Evolutionary conservation across 2,113 vertebrate species (phyloP), one percentile per base, ranked within the genome.

Genomic region (Sinocyclocheilus grahami): DNA sequence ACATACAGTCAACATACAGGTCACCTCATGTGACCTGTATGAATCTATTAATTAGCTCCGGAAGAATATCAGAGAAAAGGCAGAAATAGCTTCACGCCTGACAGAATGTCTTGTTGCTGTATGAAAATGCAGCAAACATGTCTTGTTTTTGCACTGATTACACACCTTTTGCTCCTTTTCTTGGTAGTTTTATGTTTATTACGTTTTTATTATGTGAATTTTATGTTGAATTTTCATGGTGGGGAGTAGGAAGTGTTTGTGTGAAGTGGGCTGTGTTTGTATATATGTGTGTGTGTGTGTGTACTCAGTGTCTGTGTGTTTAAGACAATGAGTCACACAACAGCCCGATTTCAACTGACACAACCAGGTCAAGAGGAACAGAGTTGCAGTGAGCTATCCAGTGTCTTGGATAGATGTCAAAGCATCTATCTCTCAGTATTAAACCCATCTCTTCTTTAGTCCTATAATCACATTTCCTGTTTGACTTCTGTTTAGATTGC

Each of bases 351-450:
- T 88, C 87, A 91, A 86, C 79, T 76, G 86, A 87, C 89, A 89
- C 86, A 92, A 87, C 87, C 88, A 91, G 91, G 89, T 91, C 92
- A 93, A 78, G 67, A 88, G 83, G 65, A 88, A 67, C 33, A n/a
- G 46, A 83, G 46, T 71, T 79, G 51, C 62, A 84, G 18, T 55
- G 74, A 89, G 84, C 79, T 62, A 39, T 42, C 16, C 53, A 58
- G 42, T 75, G 53, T 71, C 87, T 74, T 82, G 42, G 74, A 51
- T 42, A 20, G 39, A 82, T 78, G 60, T 53, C 85, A 42, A 46
- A 88, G n/a, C 2, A 33, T 33, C 30, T 33, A 33, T 33, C 30
- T n/a, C 46, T 72, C 12, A 51, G 3, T 13, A 51, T 51, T 51
- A 13, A 51, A 48, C 1, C 13, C 48, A 12, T 48, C 48, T 13